Conservation (phyloP, 2,888 invertebrate species). For the Cecidostiba fungosa region DNA sequence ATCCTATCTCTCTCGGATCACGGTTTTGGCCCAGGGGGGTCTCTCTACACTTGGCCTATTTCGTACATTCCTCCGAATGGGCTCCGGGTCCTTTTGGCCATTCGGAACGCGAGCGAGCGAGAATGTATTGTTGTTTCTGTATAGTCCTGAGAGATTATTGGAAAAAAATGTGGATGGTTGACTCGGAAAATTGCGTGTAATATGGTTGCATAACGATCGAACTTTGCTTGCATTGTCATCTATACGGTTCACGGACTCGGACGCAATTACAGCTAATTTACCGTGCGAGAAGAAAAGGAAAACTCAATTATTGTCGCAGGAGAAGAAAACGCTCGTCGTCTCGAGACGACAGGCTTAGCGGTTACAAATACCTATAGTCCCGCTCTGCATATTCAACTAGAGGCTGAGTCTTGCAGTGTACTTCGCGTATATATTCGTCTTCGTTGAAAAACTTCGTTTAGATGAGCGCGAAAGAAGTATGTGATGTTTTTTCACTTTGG, state of each 20-base stretch:
- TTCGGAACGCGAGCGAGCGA: background rate
- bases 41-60: constrained; percentile 6
- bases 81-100: background rate
- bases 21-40: background rate
- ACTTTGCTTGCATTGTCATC: no score
- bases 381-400: constrained; percentile 64
- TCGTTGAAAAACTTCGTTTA: constrained; percentile 2
- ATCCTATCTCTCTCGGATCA: constrained; percentile 35
- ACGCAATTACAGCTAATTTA: background rate
- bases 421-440: background rate
- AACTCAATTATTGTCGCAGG: background rate
- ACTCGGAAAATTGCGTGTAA: background rate
- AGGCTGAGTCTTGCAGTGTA: background rate
- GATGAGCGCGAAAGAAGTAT: background rate
- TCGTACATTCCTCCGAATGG: constrained; percentile 11
- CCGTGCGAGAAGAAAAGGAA: background rate
- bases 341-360: constrained; percentile 38
- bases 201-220: no score
- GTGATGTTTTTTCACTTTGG: background rate
- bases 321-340: background rate
- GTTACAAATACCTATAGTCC: constrained; percentile 60
- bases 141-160: no score
- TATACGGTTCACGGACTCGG: no score
- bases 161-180: no score
- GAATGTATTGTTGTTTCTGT: background rate